Evolutionary conservation across 2,113 vertebrate genomes (phyloP).

Genomic region (Egretta garzetta): DNA sequence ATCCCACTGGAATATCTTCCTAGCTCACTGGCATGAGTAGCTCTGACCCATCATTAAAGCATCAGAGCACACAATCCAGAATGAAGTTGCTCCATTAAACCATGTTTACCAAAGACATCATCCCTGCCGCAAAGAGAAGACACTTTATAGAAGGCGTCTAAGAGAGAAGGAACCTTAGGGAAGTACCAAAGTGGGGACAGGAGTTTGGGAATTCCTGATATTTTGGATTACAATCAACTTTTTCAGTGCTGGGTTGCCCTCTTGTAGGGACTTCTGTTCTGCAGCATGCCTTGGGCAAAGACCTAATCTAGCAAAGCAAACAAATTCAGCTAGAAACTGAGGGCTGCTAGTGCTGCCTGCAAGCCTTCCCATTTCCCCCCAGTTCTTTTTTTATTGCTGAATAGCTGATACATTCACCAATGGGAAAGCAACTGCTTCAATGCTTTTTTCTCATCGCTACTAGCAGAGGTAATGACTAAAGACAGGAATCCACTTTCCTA

Average conservation of each 20-base stretch:
- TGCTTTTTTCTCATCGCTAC: not conserved
- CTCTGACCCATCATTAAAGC: not conserved
- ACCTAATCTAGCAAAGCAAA: not conserved
- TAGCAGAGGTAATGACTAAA: not conserved
- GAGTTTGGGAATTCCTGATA: not conserved
- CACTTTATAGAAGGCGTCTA: not conserved
- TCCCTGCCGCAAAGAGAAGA: not conserved
- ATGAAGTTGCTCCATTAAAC: not conserved
- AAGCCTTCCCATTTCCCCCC: not conserved
- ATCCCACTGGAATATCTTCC: not conserved
- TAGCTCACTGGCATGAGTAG: not conserved
- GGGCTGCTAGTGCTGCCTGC: not conserved
- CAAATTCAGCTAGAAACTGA: not conserved
- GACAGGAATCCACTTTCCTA: not conserved
- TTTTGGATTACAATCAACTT: not conserved
- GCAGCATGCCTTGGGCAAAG: not conserved
- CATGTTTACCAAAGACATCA: not conserved
- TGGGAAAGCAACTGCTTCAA: not conserved
- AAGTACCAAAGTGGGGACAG: not conserved
- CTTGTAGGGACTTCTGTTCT: not conserved
- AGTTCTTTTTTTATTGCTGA: slow-evolving; percentile 17
- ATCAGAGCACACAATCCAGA: not conserved
- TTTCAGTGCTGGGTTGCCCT: not conserved
- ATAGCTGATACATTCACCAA: not conserved
- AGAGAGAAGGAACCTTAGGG: not conserved